phyloP scores from a whole-genome alignment of 2,888 invertebrate species.

The Eupithecia abbreviata region DNA sequence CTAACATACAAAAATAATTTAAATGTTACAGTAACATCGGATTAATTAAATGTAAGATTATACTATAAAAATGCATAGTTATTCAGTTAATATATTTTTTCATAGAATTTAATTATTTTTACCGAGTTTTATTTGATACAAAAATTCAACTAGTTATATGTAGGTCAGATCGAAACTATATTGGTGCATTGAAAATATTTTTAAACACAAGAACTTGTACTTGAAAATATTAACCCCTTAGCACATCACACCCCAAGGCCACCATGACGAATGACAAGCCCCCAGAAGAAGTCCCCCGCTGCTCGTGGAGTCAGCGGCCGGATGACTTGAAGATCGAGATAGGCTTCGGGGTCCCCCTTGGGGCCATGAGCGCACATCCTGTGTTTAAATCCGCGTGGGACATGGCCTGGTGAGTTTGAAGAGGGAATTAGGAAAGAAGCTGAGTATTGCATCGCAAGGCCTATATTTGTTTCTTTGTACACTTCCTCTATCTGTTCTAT shows the following conservation, averaged over 20 bases:
- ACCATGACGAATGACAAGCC: constrained; percentile 70
- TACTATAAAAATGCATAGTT: no score
- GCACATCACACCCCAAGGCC: neutral
- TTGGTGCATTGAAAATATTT: neutral
- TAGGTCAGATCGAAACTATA: no score
- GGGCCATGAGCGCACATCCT: constrained; percentile 80
- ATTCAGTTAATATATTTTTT: no score
- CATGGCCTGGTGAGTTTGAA: constrained; percentile 64
- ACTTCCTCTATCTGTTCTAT: no score
- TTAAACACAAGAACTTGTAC: neutral
- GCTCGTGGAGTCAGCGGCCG: constrained; percentile 65
- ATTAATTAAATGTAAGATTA: no score
- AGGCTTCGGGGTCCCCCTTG: constrained; percentile 79
- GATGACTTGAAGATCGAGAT: constrained; percentile 84
- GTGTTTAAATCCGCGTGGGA: constrained; percentile 83
- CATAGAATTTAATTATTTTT: no score
- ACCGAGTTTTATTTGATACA: no score
- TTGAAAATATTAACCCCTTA: neutral
- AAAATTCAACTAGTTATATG: no score
- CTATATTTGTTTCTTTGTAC: no score
- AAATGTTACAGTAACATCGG: no score
- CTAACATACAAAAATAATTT: no score
- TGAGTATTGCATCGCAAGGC: no score
- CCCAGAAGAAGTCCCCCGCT: constrained; percentile 46
- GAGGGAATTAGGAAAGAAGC: neutral